Percentiles rank a stretch among this genome's conserved stretches.
These are phyloP conservation scores for Drosophila rellima DNA, from an alignment of 2,888 invertebrate genomes.

Conservation along the genomic window DNA sequence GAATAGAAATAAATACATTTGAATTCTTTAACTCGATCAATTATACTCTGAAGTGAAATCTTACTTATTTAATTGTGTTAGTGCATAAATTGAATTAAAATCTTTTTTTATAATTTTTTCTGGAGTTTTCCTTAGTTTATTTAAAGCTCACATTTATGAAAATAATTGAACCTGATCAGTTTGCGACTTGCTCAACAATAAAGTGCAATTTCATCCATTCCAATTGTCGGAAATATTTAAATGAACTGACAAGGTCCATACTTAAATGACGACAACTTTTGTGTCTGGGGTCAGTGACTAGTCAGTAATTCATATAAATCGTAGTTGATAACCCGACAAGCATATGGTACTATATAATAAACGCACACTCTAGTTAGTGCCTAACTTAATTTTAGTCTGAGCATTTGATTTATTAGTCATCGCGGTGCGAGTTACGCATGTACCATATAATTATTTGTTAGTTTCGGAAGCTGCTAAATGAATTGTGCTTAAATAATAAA, in stretches of 20 bases:
- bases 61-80: background rate
- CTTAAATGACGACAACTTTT: background rate
- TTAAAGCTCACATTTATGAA: background rate
- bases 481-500: background rate
- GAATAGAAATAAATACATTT: too few relatives aligned
- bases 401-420: slow-evolving; percentile 10
- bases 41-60: too few relatives aligned
- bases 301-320: background rate
- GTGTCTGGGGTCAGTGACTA: slow-evolving; percentile 28
- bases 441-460: background rate
- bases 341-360: background rate
- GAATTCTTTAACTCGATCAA: too few relatives aligned
- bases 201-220: slow-evolving; percentile 22
- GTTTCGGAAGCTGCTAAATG: slow-evolving; percentile 1
- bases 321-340: background rate
- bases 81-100: background rate
- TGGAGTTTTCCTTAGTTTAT: background rate
- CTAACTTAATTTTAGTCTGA: background rate
- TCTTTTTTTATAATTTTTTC: background rate
- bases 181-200: slow-evolving; percentile 31
- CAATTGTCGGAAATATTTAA: background rate
- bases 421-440: slow-evolving; percentile 11
- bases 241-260: slow-evolving; percentile 7
- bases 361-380: background rate
- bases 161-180: slow-evolving; percentile 11